These are phyloP conservation scores for Cladorhizidae sp. DNA, from an alignment of 37 sponge, comb jelly and placozoan species.

Conservation along the genomic window DNA sequence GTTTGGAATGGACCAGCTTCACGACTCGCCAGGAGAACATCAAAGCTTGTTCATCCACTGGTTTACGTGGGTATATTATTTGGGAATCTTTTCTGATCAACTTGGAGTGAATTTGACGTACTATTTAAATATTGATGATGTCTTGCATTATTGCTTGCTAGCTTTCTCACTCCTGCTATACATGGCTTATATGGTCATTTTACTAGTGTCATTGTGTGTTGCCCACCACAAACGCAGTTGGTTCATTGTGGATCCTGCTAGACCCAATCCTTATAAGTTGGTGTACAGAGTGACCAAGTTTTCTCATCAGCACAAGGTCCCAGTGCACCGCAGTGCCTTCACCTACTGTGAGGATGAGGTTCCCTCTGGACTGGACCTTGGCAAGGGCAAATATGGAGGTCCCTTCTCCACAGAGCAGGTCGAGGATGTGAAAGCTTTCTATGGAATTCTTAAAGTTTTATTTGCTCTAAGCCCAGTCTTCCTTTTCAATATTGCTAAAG, in stretches of 20 bases:
- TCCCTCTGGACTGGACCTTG: too few species aligned
- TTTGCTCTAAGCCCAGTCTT: not conserved
- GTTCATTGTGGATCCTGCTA: not conserved
- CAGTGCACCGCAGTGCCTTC: too few species aligned
- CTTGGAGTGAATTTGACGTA: not conserved
- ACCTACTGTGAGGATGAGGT: too few species aligned
- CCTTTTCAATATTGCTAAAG: too few species aligned
- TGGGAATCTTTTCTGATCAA: not conserved
- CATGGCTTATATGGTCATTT: not conserved
- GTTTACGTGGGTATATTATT: not conserved
- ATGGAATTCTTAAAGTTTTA: too few species aligned
- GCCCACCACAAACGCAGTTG: not conserved
- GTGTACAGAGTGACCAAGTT: not conserved
- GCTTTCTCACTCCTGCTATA: not conserved
- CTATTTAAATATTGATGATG: too few species aligned
- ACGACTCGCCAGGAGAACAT: not conserved
- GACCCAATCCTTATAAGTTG: not conserved
- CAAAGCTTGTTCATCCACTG: too few species aligned
- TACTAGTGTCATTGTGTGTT: not conserved
- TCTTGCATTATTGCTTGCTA: not conserved
- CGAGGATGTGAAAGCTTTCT: too few species aligned
- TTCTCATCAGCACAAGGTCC: not conserved
- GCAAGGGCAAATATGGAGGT: too few species aligned
- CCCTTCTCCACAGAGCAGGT: too few species aligned
- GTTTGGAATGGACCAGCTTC: not conserved